Conservation (phyloP, 2,888 invertebrate genomes). For the Augochlorella aurata region DNA sequence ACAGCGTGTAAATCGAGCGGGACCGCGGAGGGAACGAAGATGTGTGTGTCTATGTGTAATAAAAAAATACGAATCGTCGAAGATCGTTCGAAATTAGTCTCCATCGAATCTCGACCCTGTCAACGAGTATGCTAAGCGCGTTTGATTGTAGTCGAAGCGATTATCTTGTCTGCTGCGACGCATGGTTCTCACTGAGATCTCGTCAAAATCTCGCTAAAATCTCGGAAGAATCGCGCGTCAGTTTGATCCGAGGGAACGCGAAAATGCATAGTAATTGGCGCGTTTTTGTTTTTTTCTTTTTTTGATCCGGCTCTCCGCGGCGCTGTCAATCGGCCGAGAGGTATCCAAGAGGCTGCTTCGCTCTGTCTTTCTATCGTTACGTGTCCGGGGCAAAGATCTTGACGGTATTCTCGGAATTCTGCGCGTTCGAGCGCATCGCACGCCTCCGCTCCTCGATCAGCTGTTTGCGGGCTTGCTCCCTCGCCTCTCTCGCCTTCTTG, state of each 20-base stretch:
- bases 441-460: constrained; percentile 90
- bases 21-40: constrained; percentile 30
- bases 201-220: not conserved
- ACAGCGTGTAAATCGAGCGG: constrained; percentile 50
- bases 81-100: constrained; percentile 6
- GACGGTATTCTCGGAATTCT: constrained; percentile 73
- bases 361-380: constrained; percentile 71
- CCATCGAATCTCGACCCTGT: constrained; percentile 1
- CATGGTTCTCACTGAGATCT: not conserved
- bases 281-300: not conserved
- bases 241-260: constrained; percentile 6
- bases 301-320: not conserved
- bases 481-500: constrained; percentile 84
- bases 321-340: constrained; percentile 17
- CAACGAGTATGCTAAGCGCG: constrained; percentile 22
- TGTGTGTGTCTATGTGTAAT: constrained; percentile 30
- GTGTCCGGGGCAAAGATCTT: constrained; percentile 80
- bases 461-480: constrained; percentile 88
- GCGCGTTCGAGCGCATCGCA: constrained; percentile 82
- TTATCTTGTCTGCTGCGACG: constrained; percentile 18
- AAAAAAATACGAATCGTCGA: constrained; percentile 43
- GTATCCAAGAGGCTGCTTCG: constrained; percentile 2
- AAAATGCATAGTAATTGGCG: constrained; percentile 42
- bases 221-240: constrained; percentile 14
- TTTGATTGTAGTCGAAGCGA: constrained; percentile 37